Percentiles rank a stretch among this genome's conserved stretches.
These are phyloP conservation scores for Anhinga rufa DNA, from an alignment of 2,113 vertebrate genomes.

Conservation along the genomic window DNA sequence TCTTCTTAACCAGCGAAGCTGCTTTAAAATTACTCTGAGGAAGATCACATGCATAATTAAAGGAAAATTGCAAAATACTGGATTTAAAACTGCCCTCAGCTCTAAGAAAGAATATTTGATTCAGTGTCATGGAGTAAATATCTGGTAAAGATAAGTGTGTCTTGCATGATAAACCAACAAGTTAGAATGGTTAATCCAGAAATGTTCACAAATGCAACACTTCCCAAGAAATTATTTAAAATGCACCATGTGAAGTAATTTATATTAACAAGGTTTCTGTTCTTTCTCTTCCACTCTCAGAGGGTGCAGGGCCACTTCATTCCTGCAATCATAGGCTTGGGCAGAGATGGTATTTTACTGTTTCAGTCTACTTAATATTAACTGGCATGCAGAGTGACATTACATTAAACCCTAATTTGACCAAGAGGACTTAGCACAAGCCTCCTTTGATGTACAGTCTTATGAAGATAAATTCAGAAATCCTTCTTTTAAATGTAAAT, in stretches of 20 bases:
- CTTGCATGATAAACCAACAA: neutral
- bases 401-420: conserved; percentile 40
- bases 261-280: neutral
- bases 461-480: conserved; percentile 25
- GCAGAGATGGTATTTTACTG: neutral
- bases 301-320: neutral
- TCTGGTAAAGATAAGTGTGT: neutral
- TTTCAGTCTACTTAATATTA: conserved; percentile 28
- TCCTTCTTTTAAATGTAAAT: conserved; percentile 42
- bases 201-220: neutral
- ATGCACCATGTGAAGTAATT: neutral
- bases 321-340: neutral
- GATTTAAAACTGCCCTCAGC: neutral
- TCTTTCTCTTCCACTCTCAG: neutral
- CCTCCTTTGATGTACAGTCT: conserved; percentile 42
- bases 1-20: neutral
- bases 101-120: neutral
- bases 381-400: conserved; percentile 7
- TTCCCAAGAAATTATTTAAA: neutral
- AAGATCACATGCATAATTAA: neutral
- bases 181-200: neutral
- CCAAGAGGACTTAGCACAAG: conserved; percentile 42
- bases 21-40: neutral
- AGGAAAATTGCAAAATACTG: neutral
- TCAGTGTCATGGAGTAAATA: neutral